Evolutionary conservation across 2,888 invertebrate species (phyloP).

Genomic region (Poecilus cupreus): DNA sequence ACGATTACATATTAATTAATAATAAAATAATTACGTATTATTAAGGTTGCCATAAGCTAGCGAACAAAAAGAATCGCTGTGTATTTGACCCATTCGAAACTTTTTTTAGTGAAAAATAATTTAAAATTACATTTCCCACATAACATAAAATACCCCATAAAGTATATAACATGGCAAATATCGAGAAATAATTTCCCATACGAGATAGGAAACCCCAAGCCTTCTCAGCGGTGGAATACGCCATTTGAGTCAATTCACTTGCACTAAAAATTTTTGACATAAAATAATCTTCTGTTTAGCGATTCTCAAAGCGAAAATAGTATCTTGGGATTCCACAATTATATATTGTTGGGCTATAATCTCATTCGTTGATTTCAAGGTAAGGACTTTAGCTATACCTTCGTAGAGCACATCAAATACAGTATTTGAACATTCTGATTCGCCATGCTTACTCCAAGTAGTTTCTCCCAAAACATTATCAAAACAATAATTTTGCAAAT

Average conservation of each 20-base stretch:
- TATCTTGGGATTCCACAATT: background rate
- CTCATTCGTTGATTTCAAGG: too few species aligned
- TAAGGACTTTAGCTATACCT: too few species aligned
- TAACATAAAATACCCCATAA: background rate
- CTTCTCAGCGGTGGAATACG: background rate
- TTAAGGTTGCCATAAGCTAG: background rate
- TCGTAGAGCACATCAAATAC: too few species aligned
- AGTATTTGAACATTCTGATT: too few species aligned
- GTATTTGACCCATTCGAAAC: background rate
- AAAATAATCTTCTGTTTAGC: background rate
- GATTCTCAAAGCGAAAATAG: background rate
- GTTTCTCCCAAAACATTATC: too few species aligned
- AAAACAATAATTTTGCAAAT: background rate
- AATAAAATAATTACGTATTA: too few species aligned
- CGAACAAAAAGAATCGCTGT: background rate
- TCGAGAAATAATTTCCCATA: background rate
- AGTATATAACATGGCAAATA: background rate
- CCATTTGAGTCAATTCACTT: background rate
- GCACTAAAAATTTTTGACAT: background rate
- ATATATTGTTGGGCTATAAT: too few species aligned
- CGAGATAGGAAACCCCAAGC: too few species aligned
- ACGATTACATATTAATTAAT: too few species aligned
- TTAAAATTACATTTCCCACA: background rate
- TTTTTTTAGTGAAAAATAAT: constrained; percentile 4
- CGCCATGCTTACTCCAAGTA: too few species aligned